Conservation (phyloP, 2,888 invertebrate species). For the Erebia aethiops region DNA sequence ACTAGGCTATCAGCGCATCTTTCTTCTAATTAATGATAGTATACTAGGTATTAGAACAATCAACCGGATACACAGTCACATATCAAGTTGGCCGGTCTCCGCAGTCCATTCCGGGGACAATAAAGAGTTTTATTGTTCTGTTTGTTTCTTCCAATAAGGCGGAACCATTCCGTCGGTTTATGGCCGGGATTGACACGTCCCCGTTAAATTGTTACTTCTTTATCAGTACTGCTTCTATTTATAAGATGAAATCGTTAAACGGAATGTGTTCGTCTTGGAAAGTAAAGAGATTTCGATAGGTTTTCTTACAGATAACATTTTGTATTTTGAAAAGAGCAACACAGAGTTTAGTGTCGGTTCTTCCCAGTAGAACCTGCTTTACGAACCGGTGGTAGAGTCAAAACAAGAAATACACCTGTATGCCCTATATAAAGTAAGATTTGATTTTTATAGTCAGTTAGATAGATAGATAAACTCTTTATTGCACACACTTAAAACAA, state of each 20-base stretch:
- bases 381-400: too few relatives aligned
- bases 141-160: conserved; percentile 47
- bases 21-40: not conserved
- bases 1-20: too few relatives aligned
- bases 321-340: too few relatives aligned
- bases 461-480: too few relatives aligned
- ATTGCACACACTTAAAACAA: too few relatives aligned
- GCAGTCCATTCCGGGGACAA: conserved; percentile 21
- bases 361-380: too few relatives aligned
- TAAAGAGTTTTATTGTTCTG: conserved; percentile 46
- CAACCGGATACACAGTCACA: conserved; percentile 38
- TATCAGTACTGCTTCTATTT: conserved; percentile 8
- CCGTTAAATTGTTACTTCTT: conserved; percentile 20
- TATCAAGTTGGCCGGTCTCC: conserved; percentile 17
- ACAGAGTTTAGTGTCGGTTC: too few relatives aligned
- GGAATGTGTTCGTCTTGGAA: not conserved
- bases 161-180: conserved; percentile 44
- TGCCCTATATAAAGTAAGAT: too few relatives aligned
- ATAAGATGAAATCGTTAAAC: conserved; percentile 2
- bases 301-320: not conserved
- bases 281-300: not conserved
- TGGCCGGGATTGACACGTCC: conserved; percentile 21
- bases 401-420: too few relatives aligned
- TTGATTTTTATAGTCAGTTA: too few relatives aligned
- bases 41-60: conserved; percentile 40